Conservation (phyloP, 1,140 invertebrate species). For the Cyphomyrmex costatus region DNA sequence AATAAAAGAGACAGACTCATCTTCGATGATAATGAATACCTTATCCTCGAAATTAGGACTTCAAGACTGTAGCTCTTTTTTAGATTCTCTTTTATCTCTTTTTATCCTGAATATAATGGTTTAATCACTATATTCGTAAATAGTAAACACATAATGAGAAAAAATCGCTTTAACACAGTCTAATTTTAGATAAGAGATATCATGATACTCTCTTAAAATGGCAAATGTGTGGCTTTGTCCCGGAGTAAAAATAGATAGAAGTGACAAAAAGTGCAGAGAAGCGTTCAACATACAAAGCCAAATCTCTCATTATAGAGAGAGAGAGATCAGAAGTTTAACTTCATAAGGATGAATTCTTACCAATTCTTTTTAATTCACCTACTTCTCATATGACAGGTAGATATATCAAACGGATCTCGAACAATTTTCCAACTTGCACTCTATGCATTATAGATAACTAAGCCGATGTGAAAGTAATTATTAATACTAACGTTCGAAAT, state of each 20-base stretch:
- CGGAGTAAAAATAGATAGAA: not conserved
- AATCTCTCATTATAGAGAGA: not conserved
- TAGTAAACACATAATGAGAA: not conserved
- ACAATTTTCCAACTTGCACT: conserved; percentile 14
- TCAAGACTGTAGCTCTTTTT: conserved; percentile 39
- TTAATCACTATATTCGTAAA: conserved; percentile 5
- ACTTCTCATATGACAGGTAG: conserved; percentile 6
- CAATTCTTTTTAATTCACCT: conserved; percentile 58
- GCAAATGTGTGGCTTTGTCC: not conserved
- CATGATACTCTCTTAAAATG: conserved; percentile 9
- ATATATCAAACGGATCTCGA: conserved; percentile 27
- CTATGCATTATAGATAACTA: conserved; percentile 36
- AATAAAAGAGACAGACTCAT: conserved; percentile 32
- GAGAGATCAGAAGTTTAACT: conserved; percentile 24
- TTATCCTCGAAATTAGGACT: conserved; percentile 28
- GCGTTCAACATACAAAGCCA: not conserved
- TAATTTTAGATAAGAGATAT: not conserved
- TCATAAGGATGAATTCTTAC: conserved; percentile 34
- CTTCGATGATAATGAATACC: not conserved
- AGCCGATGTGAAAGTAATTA: conserved; percentile 55
- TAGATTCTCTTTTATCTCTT: conserved; percentile 27
- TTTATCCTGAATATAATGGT: conserved; percentile 29
- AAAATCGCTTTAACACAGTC: not conserved
- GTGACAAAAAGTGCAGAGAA: not conserved
- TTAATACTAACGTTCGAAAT: conserved; percentile 33